phyloP scores from a whole-genome alignment of 1,140 invertebrate species.

The Drosophila aff. region DNA sequence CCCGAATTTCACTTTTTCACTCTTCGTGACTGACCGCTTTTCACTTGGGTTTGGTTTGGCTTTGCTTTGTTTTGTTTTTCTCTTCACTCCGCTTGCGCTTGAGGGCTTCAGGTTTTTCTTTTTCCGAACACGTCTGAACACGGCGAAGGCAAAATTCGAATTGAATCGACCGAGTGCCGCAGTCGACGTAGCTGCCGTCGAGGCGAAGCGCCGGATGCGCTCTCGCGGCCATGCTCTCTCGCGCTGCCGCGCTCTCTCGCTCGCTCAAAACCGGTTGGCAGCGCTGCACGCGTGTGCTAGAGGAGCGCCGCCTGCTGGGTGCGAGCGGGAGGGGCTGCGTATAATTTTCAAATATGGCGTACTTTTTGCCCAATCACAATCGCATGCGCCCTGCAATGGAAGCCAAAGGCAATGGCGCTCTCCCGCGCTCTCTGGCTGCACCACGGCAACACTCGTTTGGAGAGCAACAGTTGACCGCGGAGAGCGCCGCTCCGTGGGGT shows the following conservation, averaged over 20 bases:
- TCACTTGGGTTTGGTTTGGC: slow-evolving; percentile 24
- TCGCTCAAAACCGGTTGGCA: slow-evolving; percentile 60
- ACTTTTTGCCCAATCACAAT: slow-evolving; percentile 84
- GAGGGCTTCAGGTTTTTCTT: slow-evolving; percentile 58
- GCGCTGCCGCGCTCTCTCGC: slow-evolving; percentile 12
- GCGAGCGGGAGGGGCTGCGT: slow-evolving; percentile 54
- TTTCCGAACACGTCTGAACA: slow-evolving; percentile 82
- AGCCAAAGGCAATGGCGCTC: slow-evolving; percentile 53
- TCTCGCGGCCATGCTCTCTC: slow-evolving; percentile 9
- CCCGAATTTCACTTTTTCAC: slow-evolving; percentile 49
- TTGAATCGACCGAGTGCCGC: slow-evolving; percentile 56
- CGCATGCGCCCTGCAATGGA: slow-evolving; percentile 81
- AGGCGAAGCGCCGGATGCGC: slow-evolving; percentile 44
- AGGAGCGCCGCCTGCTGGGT: slow-evolving; percentile 41
- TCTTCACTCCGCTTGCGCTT: slow-evolving; percentile 39
- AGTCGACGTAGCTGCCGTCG: slow-evolving; percentile 51
- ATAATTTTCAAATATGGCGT: slow-evolving; percentile 85
- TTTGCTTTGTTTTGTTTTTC: slow-evolving; percentile 17
- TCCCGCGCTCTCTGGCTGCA: slow-evolving; percentile 45
- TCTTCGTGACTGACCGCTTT: slow-evolving; percentile 31
- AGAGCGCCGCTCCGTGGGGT: slow-evolving; percentile 45
- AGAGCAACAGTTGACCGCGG: slow-evolving; percentile 73
- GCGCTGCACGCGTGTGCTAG: slow-evolving; percentile 41
- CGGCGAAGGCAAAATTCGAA: slow-evolving; percentile 83
- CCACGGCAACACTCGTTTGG: slow-evolving; percentile 71